phyloP scores from a whole-genome alignment of 2,888 invertebrate genomes.

The Fabriciana adippe region DNA sequence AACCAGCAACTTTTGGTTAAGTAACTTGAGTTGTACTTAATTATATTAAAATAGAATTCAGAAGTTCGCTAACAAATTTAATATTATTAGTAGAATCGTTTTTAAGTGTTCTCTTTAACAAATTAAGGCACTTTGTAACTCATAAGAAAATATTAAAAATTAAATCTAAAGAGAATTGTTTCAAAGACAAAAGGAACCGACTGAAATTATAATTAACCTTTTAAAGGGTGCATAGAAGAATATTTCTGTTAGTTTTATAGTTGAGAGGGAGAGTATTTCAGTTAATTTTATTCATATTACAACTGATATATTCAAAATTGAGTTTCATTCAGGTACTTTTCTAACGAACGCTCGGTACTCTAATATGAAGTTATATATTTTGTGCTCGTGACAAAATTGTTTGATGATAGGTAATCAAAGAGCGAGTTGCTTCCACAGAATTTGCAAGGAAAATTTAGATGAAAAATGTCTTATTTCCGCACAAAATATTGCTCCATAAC shows the following conservation, averaged over 20 bases:
- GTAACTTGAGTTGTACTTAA: constrained; percentile 2
- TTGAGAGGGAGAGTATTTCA: no score
- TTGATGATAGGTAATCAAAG: constrained; percentile 42
- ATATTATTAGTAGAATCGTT: constrained; percentile 20
- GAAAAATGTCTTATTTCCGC: constrained; percentile 45
- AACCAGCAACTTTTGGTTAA: no score
- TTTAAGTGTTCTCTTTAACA: constrained; percentile 14
- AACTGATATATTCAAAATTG: neutral
- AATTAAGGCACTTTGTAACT: constrained; percentile 20
- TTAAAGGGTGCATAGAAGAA: neutral
- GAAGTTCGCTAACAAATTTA: constrained; percentile 23
- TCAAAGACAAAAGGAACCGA: constrained; percentile 8
- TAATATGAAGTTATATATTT: constrained; percentile 27
- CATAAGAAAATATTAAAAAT: constrained; percentile 25
- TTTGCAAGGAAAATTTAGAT: constrained; percentile 42
- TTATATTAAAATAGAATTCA: constrained; percentile 7
- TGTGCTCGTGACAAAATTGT: constrained; percentile 37
- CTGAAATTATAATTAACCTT: constrained; percentile 10
- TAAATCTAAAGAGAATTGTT: neutral
- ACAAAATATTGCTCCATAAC: constrained; percentile 45
- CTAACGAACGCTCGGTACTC: neutral
- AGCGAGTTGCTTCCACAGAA: constrained; percentile 35
- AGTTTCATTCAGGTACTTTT: neutral
- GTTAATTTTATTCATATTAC: no score
- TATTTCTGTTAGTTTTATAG: no score